Conservation (phyloP, 2,797 vertebrate genomes). For the Telmatherina bonti region DNA sequence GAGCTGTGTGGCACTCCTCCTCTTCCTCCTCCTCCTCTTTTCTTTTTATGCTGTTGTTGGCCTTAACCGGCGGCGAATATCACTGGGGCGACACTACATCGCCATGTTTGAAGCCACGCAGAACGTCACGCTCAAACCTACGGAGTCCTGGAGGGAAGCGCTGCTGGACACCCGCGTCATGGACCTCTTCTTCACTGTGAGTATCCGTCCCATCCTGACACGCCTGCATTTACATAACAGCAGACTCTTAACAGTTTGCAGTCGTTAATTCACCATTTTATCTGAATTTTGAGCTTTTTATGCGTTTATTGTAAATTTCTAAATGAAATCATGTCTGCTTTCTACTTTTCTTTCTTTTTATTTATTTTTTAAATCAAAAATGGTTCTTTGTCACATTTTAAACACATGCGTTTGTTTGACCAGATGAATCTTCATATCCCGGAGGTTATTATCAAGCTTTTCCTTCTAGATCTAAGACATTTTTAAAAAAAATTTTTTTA, state of each 20-base stretch:
- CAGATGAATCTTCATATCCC: slow-evolving; percentile 2
- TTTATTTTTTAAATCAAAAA: background rate
- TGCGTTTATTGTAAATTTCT: background rate
- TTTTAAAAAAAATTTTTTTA: too few species aligned
- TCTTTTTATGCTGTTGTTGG: slow-evolving; percentile 88
- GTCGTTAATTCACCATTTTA: background rate
- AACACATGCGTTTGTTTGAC: background rate
- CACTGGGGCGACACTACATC: slow-evolving; percentile 99
- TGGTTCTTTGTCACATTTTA: background rate
- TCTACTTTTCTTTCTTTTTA: background rate
- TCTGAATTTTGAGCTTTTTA: too few species aligned
- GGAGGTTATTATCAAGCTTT: background rate
- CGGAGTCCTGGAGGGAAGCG: slow-evolving; percentile 97
- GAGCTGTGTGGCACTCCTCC: slow-evolving; percentile 59
- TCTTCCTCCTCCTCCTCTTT: slow-evolving; percentile 64
- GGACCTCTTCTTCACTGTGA: slow-evolving; percentile 99
- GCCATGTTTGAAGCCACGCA: slow-evolving; percentile 99
- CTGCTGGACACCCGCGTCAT: slow-evolving; percentile 97
- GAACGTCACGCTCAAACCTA: slow-evolving; percentile 98
- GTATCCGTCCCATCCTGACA: slow-evolving; percentile 48
- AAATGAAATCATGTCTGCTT: background rate
- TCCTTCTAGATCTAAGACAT: background rate
- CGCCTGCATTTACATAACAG: background rate
- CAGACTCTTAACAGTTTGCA: background rate
- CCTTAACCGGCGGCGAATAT: slow-evolving; percentile 91